Evolutionary conservation across 2,888 invertebrate species (phyloP).

Genomic region (Heteromyza rotundicornis): DNA sequence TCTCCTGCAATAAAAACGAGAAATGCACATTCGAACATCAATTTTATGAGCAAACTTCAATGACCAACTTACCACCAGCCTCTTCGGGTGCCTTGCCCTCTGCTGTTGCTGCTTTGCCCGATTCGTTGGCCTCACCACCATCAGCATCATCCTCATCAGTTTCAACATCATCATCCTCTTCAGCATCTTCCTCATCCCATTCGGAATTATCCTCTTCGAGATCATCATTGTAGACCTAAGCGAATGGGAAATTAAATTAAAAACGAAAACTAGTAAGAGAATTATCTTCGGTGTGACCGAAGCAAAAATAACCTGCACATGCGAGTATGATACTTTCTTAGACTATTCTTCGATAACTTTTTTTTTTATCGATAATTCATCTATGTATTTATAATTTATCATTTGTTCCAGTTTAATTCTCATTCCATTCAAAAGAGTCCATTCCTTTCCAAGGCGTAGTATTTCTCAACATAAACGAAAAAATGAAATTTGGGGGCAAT

Average conservation of each 20-base stretch:
- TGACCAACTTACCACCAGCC: slow-evolving; percentile 27
- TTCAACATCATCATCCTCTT: slow-evolving; percentile 68
- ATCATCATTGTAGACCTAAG: slow-evolving; percentile 63
- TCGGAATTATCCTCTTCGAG: slow-evolving; percentile 70
- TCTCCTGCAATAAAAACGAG: slow-evolving; percentile 45
- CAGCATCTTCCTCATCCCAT: slow-evolving; percentile 69
- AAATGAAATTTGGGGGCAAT: no score
- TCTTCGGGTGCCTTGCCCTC: slow-evolving; percentile 38
- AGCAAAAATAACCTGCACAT: no score
- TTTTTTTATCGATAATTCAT: not conserved
- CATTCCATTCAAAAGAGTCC: no score
- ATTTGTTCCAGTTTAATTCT: no score
- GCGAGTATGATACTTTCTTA: no score
- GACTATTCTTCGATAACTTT: no score
- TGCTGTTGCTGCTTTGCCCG: slow-evolving; percentile 40
- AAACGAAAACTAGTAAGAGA: no score
- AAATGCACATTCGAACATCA: not conserved
- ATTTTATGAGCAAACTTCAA: not conserved
- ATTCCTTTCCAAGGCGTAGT: no score
- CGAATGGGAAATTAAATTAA: slow-evolving; percentile 9
- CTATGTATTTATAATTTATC: no score
- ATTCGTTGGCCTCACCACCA: slow-evolving; percentile 49
- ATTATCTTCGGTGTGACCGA: not conserved
- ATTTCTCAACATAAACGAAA: no score
- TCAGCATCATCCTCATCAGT: slow-evolving; percentile 65